Percentiles rank a stretch among this genome's conserved stretches.
These are phyloP conservation scores for Pemphigus obesinymphae DNA, from an alignment of 1,140 invertebrate species.

Conservation along the genomic window DNA sequence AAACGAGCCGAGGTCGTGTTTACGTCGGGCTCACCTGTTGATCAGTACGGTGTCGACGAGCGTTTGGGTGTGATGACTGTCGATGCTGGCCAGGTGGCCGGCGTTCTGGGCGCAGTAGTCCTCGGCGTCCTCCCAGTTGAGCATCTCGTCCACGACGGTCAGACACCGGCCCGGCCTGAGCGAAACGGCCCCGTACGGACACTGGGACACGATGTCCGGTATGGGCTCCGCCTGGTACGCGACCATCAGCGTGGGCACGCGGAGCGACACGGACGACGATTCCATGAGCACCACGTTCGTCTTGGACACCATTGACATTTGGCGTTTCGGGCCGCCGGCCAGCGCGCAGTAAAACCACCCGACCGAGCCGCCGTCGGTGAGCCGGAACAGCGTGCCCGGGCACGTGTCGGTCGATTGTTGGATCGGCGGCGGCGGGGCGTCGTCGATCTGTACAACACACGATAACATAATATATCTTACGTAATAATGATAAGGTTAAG, in stretches of 20 bases:
- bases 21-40: conserved; percentile 53
- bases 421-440: neutral
- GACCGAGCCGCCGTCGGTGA: conserved; percentile 55
- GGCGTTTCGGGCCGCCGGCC: conserved; percentile 54
- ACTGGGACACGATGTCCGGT: conserved; percentile 44
- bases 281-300: conserved; percentile 55
- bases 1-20: no score
- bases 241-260: conserved; percentile 39
- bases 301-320: conserved; percentile 57
- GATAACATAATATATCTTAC: no score
- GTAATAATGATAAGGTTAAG: no score
- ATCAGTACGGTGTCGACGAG: conserved; percentile 58
- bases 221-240: conserved; percentile 44
- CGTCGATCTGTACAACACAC: neutral
- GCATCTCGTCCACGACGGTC: conserved; percentile 56
- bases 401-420: conserved; percentile 48
- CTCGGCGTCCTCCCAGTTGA: conserved; percentile 63
- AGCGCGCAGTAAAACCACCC: conserved; percentile 55
- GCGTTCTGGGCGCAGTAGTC: conserved; percentile 56
- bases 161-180: conserved; percentile 54
- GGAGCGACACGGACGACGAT: conserved; percentile 42
- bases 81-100: conserved; percentile 62
- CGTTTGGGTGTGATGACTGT: conserved; percentile 58
- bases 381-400: conserved; percentile 54
- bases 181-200: conserved; percentile 56